phyloP scores from a whole-genome alignment of 2,888 invertebrate species.

The Digitonthophagus gazella region DNA sequence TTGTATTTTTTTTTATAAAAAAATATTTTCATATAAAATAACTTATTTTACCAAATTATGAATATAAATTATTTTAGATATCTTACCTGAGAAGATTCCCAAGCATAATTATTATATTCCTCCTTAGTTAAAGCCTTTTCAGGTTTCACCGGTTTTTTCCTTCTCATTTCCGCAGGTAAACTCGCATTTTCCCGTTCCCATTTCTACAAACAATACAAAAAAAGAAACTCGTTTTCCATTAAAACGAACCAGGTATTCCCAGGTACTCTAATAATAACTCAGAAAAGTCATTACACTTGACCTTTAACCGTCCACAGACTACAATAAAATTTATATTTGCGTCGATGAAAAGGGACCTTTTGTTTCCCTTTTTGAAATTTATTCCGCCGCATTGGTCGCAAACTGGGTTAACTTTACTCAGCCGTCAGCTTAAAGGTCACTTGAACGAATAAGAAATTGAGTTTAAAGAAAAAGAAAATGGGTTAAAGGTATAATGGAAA shows the following conservation, averaged over 20 bases:
- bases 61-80: not conserved
- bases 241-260: not conserved
- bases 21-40: too few species aligned
- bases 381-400: not conserved
- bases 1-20: too few species aligned
- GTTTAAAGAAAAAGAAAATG: not conserved
- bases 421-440: not conserved
- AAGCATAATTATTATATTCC: constrained; percentile 56
- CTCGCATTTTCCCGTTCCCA: constrained; percentile 63
- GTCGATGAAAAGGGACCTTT: not conserved
- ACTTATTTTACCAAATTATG: too few species aligned
- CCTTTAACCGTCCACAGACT: not conserved
- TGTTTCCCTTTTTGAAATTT: not conserved
- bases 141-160: constrained; percentile 58
- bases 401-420: not conserved
- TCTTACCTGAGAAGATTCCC: constrained; percentile 56
- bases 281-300: not conserved
- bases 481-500: not conserved
- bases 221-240: too few species aligned
- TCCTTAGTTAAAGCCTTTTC: constrained; percentile 47
- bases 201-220: constrained; percentile 49
- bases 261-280: too few species aligned
- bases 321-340: not conserved
- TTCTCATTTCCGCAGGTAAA: constrained; percentile 54
- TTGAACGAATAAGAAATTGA: not conserved